phyloP scores from a whole-genome alignment of 2,113 vertebrate species.

The Erpornis zantholeuca region DNA sequence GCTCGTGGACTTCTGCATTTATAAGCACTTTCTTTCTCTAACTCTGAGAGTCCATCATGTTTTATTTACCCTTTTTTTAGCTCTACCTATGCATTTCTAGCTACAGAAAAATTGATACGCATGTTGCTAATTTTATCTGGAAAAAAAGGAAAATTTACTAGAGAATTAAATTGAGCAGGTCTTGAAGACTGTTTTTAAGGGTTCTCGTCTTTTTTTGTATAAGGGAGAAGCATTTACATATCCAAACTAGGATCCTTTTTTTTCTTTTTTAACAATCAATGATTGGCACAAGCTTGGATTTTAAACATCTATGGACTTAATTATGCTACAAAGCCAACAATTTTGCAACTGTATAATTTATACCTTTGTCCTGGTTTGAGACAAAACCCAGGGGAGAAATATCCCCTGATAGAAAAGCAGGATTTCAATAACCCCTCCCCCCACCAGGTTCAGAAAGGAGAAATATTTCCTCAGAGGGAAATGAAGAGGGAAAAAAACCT shows the following conservation, averaged over 20 bases:
- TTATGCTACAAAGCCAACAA: not conserved
- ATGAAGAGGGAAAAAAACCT: too few species aligned
- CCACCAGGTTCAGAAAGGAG: too few species aligned
- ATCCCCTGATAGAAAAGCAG: too few species aligned
- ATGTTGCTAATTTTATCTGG: not conserved
- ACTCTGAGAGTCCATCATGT: constrained; percentile 2
- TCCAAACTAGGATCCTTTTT: not conserved
- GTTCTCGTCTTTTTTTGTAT: not conserved
- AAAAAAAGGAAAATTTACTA: not conserved
- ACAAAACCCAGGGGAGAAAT: too few species aligned
- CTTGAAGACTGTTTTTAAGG: not conserved
- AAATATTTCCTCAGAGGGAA: too few species aligned
- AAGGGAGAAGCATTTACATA: not conserved
- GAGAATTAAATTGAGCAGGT: not conserved
- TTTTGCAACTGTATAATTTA: not conserved
- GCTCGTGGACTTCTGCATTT: constrained; percentile 27
- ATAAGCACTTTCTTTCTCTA: constrained; percentile 32
- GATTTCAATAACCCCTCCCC: too few species aligned
- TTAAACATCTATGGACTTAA: not conserved
- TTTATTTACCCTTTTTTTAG: constrained; percentile 55
- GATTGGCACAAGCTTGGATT: not conserved
- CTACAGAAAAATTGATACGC: not conserved
- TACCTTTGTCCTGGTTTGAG: too few species aligned
- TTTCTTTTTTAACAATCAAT: not conserved
- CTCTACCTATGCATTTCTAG: not conserved